These are phyloP conservation scores for Dryocosmus kuriphilus DNA, from an alignment of 2,888 invertebrate species.

Conservation along the genomic window DNA sequence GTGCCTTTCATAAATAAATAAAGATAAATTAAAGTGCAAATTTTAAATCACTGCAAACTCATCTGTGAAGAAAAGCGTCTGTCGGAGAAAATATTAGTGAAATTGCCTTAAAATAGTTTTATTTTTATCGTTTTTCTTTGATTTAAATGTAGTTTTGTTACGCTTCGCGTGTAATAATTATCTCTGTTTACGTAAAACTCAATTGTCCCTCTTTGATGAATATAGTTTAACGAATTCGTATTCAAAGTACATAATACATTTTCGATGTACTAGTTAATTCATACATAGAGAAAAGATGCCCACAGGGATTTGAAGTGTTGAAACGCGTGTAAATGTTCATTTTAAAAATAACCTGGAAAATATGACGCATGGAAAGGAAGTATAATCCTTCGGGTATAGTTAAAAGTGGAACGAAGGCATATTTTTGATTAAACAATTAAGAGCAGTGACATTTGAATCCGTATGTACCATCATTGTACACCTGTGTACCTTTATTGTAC, in stretches of 20 bases:
- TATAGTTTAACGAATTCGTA: not conserved
- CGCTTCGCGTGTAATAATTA: constrained; percentile 21
- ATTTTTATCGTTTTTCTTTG: not conserved
- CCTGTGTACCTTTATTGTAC: too few species aligned
- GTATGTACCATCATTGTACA: too few species aligned
- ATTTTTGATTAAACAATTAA: too few species aligned
- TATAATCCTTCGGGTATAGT: too few species aligned
- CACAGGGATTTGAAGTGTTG: too few species aligned
- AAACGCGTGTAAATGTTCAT: too few species aligned
- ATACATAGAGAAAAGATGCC: too few species aligned
- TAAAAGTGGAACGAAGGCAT: too few species aligned
- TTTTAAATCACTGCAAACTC: not conserved
- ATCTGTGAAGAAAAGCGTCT: not conserved
- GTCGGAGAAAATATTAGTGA: not conserved
- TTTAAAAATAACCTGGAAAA: too few species aligned
- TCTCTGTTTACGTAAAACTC: constrained; percentile 18
- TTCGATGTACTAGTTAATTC: too few species aligned
- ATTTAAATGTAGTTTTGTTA: constrained; percentile 7
- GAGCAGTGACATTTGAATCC: too few species aligned
- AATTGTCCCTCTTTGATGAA: not conserved
- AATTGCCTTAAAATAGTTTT: not conserved
- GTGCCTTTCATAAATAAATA: not conserved
- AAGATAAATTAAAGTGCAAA: not conserved
- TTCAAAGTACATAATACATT: not conserved
- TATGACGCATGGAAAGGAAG: too few species aligned